These are phyloP conservation scores for Meandrusa payeni DNA, from an alignment of 2,888 invertebrate species.

Conservation along the genomic window DNA sequence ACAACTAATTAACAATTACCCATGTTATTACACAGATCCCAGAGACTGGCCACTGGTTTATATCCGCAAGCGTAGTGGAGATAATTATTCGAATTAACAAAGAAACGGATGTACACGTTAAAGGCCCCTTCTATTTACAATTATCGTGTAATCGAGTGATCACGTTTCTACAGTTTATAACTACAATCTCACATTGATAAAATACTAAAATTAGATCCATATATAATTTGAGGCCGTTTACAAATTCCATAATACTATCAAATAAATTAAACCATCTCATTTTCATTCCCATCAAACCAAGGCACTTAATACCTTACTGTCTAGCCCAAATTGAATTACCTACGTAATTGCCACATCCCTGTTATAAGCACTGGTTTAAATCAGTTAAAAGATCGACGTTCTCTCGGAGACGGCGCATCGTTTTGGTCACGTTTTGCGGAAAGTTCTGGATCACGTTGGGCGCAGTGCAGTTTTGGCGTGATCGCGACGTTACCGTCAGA, in stretches of 20 bases:
- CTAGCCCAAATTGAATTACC: constrained; percentile 37
- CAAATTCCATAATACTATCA: constrained; percentile 51
- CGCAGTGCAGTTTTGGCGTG: too few species aligned
- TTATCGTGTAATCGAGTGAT: constrained; percentile 11
- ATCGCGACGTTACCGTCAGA: constrained; percentile 58
- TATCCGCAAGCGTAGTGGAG: constrained; percentile 34
- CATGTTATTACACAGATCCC: constrained; percentile 44
- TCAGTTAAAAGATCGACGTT: background rate
- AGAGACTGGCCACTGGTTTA: constrained; percentile 35
- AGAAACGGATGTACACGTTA: constrained; percentile 12
- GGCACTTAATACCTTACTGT: constrained; percentile 55
- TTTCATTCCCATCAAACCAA: constrained; percentile 45
- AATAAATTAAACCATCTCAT: constrained; percentile 40
- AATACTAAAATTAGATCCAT: constrained; percentile 42
- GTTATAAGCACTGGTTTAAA: constrained; percentile 36
- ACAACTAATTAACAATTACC: constrained; percentile 32
- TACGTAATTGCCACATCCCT: constrained; percentile 43
- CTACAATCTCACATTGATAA: constrained; percentile 31
- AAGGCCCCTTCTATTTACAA: constrained; percentile 21
- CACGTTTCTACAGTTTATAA: constrained; percentile 24
- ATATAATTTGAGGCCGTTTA: constrained; percentile 40
- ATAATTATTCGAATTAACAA: constrained; percentile 27
- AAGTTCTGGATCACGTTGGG: too few species aligned
- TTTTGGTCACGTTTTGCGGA: background rate
- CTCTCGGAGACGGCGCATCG: constrained; percentile 29